A percentile compares a stretch with the other conserved stretches of the same genome.
Evolutionary conservation across 2,888 invertebrate genomes (phyloP).

Genomic region (Himalopsyche japonica): DNA sequence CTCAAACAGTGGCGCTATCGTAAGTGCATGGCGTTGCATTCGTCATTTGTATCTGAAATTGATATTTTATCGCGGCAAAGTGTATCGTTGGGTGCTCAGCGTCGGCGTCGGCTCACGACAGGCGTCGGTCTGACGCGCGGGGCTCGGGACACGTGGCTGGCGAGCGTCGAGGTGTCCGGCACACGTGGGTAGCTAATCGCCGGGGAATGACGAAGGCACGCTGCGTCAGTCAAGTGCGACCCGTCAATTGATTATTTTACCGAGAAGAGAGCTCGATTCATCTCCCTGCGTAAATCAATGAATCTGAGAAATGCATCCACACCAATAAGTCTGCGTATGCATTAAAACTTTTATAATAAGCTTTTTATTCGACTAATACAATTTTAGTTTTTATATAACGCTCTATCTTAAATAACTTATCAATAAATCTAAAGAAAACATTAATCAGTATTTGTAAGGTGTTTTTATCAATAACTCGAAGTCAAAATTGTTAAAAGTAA

Average conservation of each 20-base stretch:
- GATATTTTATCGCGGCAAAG: neutral
- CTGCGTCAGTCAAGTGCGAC: constrained; percentile 8
- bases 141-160: constrained; percentile 28
- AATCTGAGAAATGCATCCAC: neutral
- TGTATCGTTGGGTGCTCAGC: neutral
- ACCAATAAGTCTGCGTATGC: too few species aligned
- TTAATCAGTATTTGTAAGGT: too few species aligned
- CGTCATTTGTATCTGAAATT: neutral
- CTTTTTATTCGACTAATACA: too few species aligned
- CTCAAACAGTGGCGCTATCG: neutral
- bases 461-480: too few species aligned
- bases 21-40: neutral
- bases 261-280: neutral
- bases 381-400: too few species aligned
- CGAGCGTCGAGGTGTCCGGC: constrained; percentile 14
- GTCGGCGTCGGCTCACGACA: constrained; percentile 9
- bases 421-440: too few species aligned
- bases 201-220: constrained; percentile 8
- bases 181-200: constrained; percentile 15
- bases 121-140: neutral
- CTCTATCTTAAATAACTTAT: too few species aligned
- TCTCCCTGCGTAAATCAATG: neutral
- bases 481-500: too few species aligned
- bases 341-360: too few species aligned
- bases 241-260: constrained; percentile 1